Conservation (phyloP, 2,888 invertebrate species). For the Fragum sueziense region DNA sequence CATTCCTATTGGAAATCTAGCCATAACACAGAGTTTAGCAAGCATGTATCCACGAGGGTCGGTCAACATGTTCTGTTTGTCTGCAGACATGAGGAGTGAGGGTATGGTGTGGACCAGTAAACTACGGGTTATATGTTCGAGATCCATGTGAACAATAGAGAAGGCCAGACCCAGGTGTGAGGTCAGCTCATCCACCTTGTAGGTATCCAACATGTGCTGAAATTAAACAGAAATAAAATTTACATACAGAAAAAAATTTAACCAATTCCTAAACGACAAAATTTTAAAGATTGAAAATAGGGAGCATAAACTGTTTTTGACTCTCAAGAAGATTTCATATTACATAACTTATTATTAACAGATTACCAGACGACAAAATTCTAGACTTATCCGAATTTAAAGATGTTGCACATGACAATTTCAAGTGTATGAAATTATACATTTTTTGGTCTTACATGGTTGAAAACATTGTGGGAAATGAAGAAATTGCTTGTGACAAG, state of each 20-base stretch:
- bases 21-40: constrained; percentile 81
- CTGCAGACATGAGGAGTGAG: constrained; percentile 77
- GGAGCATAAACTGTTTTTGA: no score
- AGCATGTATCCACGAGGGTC: constrained; percentile 82
- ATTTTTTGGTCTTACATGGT: no score
- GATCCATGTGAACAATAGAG: constrained; percentile 94
- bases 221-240: no score
- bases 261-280: no score
- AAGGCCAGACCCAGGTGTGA: constrained; percentile 93
- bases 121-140: constrained; percentile 92
- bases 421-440: no score
- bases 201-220: constrained; percentile 82
- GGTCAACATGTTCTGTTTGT: constrained; percentile 75
- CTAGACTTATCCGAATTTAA: no score
- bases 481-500: neutral
- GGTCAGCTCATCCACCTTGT: constrained; percentile 88
- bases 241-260: no score
- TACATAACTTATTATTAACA: no score
- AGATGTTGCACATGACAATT: no score
- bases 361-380: no score
- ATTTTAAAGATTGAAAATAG: no score
- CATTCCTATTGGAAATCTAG: constrained; percentile 80
- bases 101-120: constrained; percentile 82
- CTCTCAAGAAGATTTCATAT: no score
- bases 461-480: neutral